Percentiles rank a stretch among this genome's conserved stretches.
These are phyloP conservation scores for Sternotherus odoratus DNA, from an alignment of 2,797 vertebrate species.

Conservation along the genomic window DNA sequence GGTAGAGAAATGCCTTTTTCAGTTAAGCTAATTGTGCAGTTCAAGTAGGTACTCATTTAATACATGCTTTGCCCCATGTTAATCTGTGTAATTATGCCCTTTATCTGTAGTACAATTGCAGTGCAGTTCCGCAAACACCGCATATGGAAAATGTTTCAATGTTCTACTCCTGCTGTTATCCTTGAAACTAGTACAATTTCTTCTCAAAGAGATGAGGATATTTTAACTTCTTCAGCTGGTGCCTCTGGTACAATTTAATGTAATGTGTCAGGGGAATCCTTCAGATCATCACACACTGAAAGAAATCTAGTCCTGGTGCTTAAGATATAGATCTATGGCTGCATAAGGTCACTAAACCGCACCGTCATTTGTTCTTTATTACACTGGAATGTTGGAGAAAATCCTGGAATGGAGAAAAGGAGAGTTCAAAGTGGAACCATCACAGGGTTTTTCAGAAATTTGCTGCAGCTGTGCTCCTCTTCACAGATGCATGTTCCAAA, in stretches of 20 bases:
- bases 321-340: neutral
- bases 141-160: conserved; percentile 22
- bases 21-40: neutral
- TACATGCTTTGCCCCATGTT: neutral
- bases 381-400: conserved; percentile 34
- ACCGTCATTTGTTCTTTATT: conserved; percentile 29
- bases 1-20: accelerated
- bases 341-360: neutral
- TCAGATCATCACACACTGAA: conserved; percentile 29
- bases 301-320: conserved; percentile 36
- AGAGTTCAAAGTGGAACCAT: neutral
- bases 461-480: neutral
- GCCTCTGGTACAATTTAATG: conserved; percentile 40
- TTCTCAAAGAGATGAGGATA: conserved; percentile 41
- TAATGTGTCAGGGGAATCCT: conserved; percentile 45
- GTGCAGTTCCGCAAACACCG: conserved; percentile 19
- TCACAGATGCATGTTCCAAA: neutral
- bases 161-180: conserved; percentile 34
- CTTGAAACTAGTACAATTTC: conserved; percentile 14
- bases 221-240: conserved; percentile 39
- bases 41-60: neutral
- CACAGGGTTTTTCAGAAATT: neutral
- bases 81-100: neutral
- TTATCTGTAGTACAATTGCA: conserved; percentile 38
- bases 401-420: neutral